A percentile compares a stretch with the other conserved stretches of the same genome.
Conservation (phyloP, 1,140 invertebrate genomes). For the Samia ricini region DNA sequence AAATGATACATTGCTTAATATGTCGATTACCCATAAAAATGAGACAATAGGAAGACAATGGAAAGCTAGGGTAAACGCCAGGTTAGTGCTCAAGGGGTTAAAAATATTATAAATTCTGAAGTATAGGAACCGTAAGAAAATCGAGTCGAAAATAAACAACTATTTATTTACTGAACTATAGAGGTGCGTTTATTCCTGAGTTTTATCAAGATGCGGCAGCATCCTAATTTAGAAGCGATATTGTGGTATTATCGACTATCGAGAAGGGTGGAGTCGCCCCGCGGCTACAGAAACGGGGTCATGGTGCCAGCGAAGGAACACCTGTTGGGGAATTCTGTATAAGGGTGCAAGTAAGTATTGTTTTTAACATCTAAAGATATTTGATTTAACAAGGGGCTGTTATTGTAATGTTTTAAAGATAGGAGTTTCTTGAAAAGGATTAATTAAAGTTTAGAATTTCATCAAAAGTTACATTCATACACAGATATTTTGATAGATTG, state of each 20-base stretch:
- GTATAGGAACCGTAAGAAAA: not conserved
- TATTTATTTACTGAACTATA: not conserved
- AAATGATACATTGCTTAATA: too few relatives aligned
- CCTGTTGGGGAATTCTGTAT: slow-evolving; percentile 31
- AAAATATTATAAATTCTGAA: too few relatives aligned
- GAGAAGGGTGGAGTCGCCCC: slow-evolving; percentile 40
- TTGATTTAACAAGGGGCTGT: not conserved
- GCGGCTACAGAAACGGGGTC: slow-evolving; percentile 49
- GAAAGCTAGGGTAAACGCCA: too few relatives aligned
- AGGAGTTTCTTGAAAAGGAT: not conserved
- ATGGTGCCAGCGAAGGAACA: slow-evolving; percentile 52
- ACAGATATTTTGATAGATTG: too few relatives aligned
- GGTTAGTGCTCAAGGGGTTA: too few relatives aligned
- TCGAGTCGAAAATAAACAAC: not conserved
- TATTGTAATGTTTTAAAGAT: not conserved
- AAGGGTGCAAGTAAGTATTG: not conserved
- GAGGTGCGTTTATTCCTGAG: not conserved
- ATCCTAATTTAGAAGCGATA: slow-evolving; percentile 47
- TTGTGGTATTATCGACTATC: slow-evolving; percentile 44
- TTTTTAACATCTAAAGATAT: not conserved
- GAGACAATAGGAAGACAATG: too few relatives aligned
- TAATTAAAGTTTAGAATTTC: not conserved
- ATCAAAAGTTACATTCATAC: not conserved
- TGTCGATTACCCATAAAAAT: too few relatives aligned
- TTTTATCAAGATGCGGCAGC: slow-evolving; percentile 30